Conservation (phyloP, 1,140 invertebrate genomes). For the Oncopeltus fasciatus region DNA sequence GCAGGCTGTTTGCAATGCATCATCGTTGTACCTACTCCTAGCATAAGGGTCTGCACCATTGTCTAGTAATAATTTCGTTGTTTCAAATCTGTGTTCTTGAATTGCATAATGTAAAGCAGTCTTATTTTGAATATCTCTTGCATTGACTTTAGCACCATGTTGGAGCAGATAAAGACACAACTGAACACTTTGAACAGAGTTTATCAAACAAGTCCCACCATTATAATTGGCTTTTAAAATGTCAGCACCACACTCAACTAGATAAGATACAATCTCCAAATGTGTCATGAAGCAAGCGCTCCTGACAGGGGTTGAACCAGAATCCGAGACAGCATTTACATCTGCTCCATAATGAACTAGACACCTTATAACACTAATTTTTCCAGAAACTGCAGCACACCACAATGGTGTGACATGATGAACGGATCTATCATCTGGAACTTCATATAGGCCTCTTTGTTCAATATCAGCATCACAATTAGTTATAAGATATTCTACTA, state of each 20-base stretch:
- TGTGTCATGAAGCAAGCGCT: conserved; percentile 90
- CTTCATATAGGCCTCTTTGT: conserved; percentile 63
- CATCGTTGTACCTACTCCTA: conserved; percentile 67
- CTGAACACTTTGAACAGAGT: conserved; percentile 73
- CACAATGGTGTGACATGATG: conserved; percentile 81
- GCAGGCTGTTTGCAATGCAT: conserved; percentile 79
- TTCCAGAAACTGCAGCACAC: conserved; percentile 82
- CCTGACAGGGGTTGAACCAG: conserved; percentile 74
- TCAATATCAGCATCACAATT: conserved; percentile 72
- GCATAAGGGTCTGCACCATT: conserved; percentile 65
- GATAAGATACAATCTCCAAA: conserved; percentile 52
- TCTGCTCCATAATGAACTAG: conserved; percentile 67
- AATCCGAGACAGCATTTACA: conserved; percentile 71
- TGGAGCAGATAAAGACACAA: conserved; percentile 67
- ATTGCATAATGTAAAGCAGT: conserved; percentile 89
- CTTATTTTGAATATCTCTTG: conserved; percentile 77
- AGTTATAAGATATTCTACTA: conserved; percentile 74
- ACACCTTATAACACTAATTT: conserved; percentile 59
- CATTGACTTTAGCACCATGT: conserved; percentile 68
- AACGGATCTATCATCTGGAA: conserved; percentile 51
- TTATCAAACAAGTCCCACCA: conserved; percentile 86
- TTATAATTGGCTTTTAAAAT: conserved; percentile 77
- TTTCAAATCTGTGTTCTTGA: conserved; percentile 53
- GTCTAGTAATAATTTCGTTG: conserved; percentile 63
- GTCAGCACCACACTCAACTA: conserved; percentile 73